Conservation (phyloP, 2,888 invertebrate genomes). For the Bhutanitis thaidina region DNA sequence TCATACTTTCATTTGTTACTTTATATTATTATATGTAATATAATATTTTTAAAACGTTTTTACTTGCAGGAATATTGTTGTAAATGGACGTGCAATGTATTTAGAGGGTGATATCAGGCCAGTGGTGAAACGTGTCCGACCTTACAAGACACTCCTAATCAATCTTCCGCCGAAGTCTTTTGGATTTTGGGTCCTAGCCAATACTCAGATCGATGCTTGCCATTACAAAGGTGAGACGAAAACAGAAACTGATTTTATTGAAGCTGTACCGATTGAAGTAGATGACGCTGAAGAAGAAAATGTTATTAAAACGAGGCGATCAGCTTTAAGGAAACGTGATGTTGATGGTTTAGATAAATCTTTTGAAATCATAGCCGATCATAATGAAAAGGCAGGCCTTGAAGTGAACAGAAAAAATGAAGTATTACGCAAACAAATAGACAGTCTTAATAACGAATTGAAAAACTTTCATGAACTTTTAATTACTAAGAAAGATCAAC, state of each 20-base stretch:
- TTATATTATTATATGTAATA: no score
- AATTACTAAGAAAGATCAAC: conserved; percentile 23
- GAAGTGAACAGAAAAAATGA: conserved; percentile 25
- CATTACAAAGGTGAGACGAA: conserved; percentile 31
- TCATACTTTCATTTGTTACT: no score
- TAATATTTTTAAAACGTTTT: no score
- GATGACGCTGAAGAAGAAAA: conserved; percentile 23
- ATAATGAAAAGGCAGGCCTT: conserved; percentile 27
- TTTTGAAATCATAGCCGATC: conserved; percentile 30
- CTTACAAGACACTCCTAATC: conserved; percentile 76
- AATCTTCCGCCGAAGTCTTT: conserved; percentile 83
- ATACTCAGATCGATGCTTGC: conserved; percentile 82
- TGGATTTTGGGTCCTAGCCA: conserved; percentile 87
- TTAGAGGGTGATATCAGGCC: conserved; percentile 80
- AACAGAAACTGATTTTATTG: conserved; percentile 25
- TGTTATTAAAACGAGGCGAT: conserved; percentile 39
- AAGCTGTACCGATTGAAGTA: conserved; percentile 29
- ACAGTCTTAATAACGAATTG: conserved; percentile 45
- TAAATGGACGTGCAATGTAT: conserved; percentile 82
- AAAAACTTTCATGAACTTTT: conserved; percentile 37
- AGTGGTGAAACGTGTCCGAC: conserved; percentile 69
- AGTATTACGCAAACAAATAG: conserved; percentile 37
- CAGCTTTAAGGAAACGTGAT: conserved; percentile 35
- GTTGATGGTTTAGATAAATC: conserved; percentile 29
- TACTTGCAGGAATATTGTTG: conserved; percentile 80